Percentiles rank a stretch among this genome's conserved stretches.
Evolutionary conservation across 2,113 vertebrate species (phyloP).

Genomic region (Platysteira castanea): DNA sequence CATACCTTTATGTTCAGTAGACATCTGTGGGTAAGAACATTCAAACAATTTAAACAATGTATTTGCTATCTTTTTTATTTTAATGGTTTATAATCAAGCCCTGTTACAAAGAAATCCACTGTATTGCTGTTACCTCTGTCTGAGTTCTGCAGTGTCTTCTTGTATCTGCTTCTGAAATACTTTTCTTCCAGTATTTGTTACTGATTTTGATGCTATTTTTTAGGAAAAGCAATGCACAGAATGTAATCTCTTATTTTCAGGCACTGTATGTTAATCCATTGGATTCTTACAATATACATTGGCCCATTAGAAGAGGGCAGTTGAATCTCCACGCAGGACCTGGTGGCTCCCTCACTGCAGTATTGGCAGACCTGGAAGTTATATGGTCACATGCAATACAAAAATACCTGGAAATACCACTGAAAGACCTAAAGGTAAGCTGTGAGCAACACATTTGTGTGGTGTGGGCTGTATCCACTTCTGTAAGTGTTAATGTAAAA

Average conservation of each 20-base stretch:
- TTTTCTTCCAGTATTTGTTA: neutral
- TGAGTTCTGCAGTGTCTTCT: neutral
- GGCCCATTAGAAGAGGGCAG: slow-evolving; percentile 90
- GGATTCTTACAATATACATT: slow-evolving; percentile 90
- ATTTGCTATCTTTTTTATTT: neutral
- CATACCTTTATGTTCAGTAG: neutral
- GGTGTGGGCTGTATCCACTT: neutral
- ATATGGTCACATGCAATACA: slow-evolving; percentile 94
- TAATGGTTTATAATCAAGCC: neutral
- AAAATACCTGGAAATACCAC: slow-evolving; percentile 91
- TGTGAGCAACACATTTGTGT: neutral
- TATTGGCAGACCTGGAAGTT: slow-evolving; percentile 89
- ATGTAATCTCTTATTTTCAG: slow-evolving; percentile 60
- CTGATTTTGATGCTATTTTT: neutral
- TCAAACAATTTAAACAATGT: neutral
- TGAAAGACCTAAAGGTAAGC: slow-evolving; percentile 95
- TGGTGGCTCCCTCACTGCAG: slow-evolving; percentile 88
- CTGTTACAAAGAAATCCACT: neutral
- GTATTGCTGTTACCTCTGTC: neutral
- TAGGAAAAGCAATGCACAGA: neutral
- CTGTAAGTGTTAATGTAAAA: neutral
- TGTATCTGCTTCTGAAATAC: neutral
- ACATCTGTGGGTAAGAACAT: neutral
- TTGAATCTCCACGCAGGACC: slow-evolving; percentile 87
- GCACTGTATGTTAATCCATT: slow-evolving; percentile 89